Base-by-base conservation (phyloP, 2,797 vertebrate genomes). In the Carduelis carduelis region DNA sequence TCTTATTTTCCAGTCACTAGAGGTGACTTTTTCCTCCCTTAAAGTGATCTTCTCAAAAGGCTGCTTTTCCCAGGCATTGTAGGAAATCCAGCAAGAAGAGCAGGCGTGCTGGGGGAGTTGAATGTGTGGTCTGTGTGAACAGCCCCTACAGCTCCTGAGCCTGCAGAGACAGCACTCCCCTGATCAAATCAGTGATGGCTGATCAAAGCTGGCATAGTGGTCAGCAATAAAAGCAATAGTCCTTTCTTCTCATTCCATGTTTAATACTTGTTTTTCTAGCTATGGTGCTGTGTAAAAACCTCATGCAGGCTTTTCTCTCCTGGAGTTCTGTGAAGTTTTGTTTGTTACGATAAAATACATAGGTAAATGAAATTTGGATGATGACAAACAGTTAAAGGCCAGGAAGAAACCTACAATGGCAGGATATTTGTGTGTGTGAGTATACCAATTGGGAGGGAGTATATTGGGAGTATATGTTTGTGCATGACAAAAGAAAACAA, bases 261-360 rank as follows among this genome's bases (percentile, higher is more conserved):
- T 83, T 87, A 89, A 61, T 50, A 4, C 35, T 76, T 85, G 49
- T 60, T 94, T 95, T 79, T 87, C 30, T 81, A 10, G 50, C 34
- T 26, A 0, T 20, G 57, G 14, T 55, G 71, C 34, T 57, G 13
- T 28, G 30, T 55, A 61, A 69, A 79, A 89, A 43, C 72, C 7
- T 79, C 37, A 34, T 6, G 3, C 11, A 9, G 41, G 18, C 24
- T 75, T 61, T 88, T 83, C 14, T 90, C 56, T 32, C 10, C 32
- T 68, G 18, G 30, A 57, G 17, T 27, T 9, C 32, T 52, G n/a
- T n/a, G 35, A 50, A 22, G 24, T 56, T 79, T 50, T 59, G 34
- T 55, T 46, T 78, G 32, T 76, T 17, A 5, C 2, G 1, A 7
- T 35, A 53, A 71, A 69, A 71, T 46, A 30, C 4, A 22, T 21